Conservation (phyloP, 2,888 invertebrate species). For the Drosophila fungiperda region DNA sequence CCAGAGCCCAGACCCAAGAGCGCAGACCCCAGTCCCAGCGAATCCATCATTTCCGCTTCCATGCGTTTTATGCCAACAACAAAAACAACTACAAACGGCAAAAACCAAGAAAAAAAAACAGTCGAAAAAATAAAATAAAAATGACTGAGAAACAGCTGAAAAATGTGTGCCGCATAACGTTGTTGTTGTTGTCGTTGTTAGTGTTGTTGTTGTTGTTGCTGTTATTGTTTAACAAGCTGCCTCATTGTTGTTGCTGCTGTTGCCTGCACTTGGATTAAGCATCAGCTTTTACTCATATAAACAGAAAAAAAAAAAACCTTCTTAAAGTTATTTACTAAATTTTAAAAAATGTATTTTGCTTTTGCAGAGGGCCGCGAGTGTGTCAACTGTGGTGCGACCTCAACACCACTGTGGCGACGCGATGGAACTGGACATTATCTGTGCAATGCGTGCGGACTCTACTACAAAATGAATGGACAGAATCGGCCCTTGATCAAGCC, state of each 20-base stretch:
- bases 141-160: conserved; percentile 73
- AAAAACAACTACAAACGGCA: conserved; percentile 21
- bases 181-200: conserved; percentile 32
- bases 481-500: conserved; percentile 99
- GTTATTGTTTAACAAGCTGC: conserved; percentile 51
- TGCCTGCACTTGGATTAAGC: conserved; percentile 46
- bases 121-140: conserved; percentile 19
- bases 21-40: conserved; percentile 64
- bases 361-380: conserved; percentile 97
- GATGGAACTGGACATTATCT: conserved; percentile 99
- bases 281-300: conserved; percentile 7
- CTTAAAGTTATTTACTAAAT: background rate
- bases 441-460: conserved; percentile 99
- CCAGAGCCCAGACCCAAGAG: conserved; percentile 23
- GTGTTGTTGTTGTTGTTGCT: conserved; percentile 20
- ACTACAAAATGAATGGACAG: conserved; percentile 99
- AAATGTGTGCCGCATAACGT: conserved; percentile 57
- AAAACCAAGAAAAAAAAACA: conserved; percentile 23
- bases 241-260: conserved; percentile 40
- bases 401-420: conserved; percentile 97
- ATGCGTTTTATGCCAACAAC: conserved; percentile 78
- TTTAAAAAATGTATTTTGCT: background rate
- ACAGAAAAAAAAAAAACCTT: background rate
- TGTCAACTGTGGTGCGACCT: conserved; percentile 99
- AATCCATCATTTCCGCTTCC: conserved; percentile 85